Evolutionary conservation across 2,113 vertebrate genomes (phyloP).

Genomic region (Panthera tigris): DNA sequence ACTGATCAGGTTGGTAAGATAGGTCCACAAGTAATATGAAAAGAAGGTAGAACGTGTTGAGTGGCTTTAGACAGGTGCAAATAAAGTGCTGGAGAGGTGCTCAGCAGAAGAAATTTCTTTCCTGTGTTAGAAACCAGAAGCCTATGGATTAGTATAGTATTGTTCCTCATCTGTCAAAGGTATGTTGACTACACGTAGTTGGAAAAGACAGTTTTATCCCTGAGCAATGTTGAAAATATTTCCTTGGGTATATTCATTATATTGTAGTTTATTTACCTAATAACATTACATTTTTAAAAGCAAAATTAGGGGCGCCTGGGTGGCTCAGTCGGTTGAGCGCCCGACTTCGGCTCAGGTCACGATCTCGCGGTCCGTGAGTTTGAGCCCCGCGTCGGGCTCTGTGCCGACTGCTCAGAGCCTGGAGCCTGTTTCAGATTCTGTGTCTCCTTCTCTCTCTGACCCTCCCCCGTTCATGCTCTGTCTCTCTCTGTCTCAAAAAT

Average conservation of each 20-base stretch:
- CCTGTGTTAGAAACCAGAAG: background rate
- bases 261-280: background rate
- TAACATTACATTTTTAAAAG: conserved; percentile 28
- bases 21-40: background rate
- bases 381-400: no score
- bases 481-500: no score
- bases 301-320: background rate
- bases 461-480: no score
- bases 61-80: background rate
- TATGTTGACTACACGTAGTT: background rate
- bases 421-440: no score
- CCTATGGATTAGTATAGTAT: background rate
- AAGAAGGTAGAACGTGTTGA: background rate
- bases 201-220: background rate
- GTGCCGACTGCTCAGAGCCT: no score
- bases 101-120: background rate
- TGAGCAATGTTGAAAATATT: conserved; percentile 28
- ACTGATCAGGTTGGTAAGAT: background rate
- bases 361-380: no score
- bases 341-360: no score
- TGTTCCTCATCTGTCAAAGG: background rate
- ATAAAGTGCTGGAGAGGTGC: background rate
- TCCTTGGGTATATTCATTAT: background rate
- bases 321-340: no score
- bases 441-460: no score